Conservation (phyloP, 1,140 invertebrate genomes). For the Pseudomyrmex flavicornis region DNA sequence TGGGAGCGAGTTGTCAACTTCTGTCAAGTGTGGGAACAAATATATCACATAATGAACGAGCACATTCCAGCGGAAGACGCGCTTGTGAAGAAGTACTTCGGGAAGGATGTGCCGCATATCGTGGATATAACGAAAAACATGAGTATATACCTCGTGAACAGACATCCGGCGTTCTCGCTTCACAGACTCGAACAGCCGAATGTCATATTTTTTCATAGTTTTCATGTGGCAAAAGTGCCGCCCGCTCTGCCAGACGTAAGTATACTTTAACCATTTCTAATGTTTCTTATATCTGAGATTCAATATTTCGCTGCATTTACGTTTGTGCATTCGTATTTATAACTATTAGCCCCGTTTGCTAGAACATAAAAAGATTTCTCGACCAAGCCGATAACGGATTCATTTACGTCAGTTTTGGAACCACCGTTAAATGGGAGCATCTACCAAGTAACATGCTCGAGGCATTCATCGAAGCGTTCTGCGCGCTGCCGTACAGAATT, state of each 20-base stretch:
- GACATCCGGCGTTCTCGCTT: slow-evolving; percentile 84
- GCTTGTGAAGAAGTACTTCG: slow-evolving; percentile 59
- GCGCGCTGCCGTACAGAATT: slow-evolving; percentile 72
- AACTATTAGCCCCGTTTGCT: slow-evolving; percentile 16
- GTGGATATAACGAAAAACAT: slow-evolving; percentile 34
- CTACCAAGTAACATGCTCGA: slow-evolving; percentile 71
- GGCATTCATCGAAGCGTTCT: slow-evolving; percentile 85
- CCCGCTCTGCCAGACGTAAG: slow-evolving; percentile 67
- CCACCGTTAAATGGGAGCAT: slow-evolving; percentile 77
- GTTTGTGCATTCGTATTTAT: neutral
- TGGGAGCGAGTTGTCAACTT: slow-evolving; percentile 62
- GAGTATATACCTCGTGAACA: slow-evolving; percentile 49
- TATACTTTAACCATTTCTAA: neutral
- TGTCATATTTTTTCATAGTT: slow-evolving; percentile 85
- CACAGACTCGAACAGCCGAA: slow-evolving; percentile 85
- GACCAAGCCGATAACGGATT: slow-evolving; percentile 85
- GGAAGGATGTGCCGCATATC: slow-evolving; percentile 29
- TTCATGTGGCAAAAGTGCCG: slow-evolving; percentile 79
- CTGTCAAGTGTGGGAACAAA: slow-evolving; percentile 12
- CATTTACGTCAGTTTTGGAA: slow-evolving; percentile 87
- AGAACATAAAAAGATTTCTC: slow-evolving; percentile 83
- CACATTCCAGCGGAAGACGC: slow-evolving; percentile 59
- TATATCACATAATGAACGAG: slow-evolving; percentile 71
- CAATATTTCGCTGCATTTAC: neutral
- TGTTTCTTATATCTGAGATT: neutral